Evolutionary conservation across 2,797 vertebrate genomes (phyloP).

Genomic region (Telmatherina bonti): DNA sequence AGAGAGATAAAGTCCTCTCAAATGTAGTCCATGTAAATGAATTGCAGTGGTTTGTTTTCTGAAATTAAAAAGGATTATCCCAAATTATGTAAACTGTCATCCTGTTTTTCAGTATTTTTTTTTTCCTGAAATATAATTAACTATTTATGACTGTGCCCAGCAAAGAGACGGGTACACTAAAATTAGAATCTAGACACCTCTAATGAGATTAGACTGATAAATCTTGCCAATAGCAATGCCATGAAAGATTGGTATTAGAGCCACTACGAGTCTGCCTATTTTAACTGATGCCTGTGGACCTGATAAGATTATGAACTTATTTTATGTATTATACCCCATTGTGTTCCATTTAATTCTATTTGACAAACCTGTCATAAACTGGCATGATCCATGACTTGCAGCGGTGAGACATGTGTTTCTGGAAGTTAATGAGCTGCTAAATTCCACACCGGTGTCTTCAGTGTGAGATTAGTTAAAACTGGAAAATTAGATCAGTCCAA

Average conservation of each 20-base stretch:
- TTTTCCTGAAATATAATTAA: slow-evolving; percentile 25
- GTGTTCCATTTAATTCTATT: slow-evolving; percentile 2
- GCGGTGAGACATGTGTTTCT: slow-evolving; percentile 11
- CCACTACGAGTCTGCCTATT: not conserved
- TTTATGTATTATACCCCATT: slow-evolving; percentile 8
- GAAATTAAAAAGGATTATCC: slow-evolving; percentile 30
- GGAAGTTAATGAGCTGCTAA: slow-evolving; percentile 25
- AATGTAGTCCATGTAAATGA: slow-evolving; percentile 7
- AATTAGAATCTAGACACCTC: slow-evolving; percentile 11
- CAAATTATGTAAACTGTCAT: slow-evolving; percentile 22
- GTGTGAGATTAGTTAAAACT: slow-evolving; percentile 29
- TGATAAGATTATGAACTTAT: not conserved
- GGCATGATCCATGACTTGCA: slow-evolving; percentile 7
- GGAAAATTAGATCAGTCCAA: slow-evolving; percentile 30
- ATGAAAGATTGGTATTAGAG: slow-evolving; percentile 11
- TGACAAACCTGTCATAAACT: slow-evolving; percentile 4
- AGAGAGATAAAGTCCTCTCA: not conserved
- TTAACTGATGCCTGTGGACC: not conserved
- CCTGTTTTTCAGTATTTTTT: slow-evolving; percentile 8
- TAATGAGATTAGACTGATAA: slow-evolving; percentile 35
- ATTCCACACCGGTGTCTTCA: slow-evolving; percentile 22
- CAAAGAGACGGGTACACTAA: slow-evolving; percentile 16
- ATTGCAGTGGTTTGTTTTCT: slow-evolving; percentile 10
- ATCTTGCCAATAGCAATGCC: slow-evolving; percentile 15
- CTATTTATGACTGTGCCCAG: not conserved